Percentiles rank a stretch among this genome's conserved stretches.
Conservation (phyloP, 2,888 invertebrate species). For the Portevinia maculata region DNA sequence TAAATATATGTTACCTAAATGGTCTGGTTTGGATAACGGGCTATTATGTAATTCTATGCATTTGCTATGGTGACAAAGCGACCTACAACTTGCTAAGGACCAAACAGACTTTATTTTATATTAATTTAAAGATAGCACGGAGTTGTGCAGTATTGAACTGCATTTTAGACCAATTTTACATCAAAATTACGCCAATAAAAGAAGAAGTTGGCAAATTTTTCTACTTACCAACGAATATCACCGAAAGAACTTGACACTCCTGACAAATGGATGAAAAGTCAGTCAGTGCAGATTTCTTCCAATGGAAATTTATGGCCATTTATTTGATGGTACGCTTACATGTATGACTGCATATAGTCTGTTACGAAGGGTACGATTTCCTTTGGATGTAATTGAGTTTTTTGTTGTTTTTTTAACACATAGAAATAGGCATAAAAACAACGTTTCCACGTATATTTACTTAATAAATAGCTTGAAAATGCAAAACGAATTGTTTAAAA, state of each 20-base stretch:
- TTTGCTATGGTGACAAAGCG: neutral
- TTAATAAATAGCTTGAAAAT: too few species aligned
- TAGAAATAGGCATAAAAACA: too few species aligned
- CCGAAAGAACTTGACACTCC: slow-evolving; percentile 61
- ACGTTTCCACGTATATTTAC: too few species aligned
- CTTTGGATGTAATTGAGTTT: too few species aligned
- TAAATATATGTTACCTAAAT: neutral
- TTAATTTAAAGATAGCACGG: neutral
- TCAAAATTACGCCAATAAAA: slow-evolving; percentile 4
- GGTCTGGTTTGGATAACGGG: neutral
- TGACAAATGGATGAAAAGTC: slow-evolving; percentile 50
- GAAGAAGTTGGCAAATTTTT: neutral
- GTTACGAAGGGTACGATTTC: too few species aligned
- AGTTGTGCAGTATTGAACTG: too few species aligned
- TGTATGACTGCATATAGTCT: neutral
- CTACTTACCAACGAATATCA: slow-evolving; percentile 57
- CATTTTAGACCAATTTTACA: neutral
- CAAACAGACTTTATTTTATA: neutral
- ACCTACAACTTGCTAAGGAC: neutral
- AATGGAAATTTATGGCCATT: slow-evolving; percentile 28
- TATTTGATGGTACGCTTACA: neutral
- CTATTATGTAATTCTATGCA: slow-evolving; percentile 53
- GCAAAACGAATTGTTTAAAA: too few species aligned
- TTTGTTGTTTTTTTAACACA: too few species aligned
- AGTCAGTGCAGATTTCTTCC: slow-evolving; percentile 21